These are phyloP conservation scores for Congeria kusceri DNA, from an alignment of 2,888 invertebrate species.

Conservation along the genomic window DNA sequence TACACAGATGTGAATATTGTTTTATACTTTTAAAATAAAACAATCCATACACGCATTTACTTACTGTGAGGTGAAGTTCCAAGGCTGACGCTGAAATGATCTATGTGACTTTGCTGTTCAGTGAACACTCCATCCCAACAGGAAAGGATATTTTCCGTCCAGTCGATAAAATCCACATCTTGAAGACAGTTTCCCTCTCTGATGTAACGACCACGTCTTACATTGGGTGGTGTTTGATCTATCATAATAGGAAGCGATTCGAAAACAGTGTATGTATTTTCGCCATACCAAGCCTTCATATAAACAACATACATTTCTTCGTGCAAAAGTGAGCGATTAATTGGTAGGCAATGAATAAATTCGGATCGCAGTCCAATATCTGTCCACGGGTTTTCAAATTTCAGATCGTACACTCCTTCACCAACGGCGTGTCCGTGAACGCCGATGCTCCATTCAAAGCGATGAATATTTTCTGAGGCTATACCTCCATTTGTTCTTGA, in stretches of 20 bases:
- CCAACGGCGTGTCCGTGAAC: slow-evolving; percentile 44
- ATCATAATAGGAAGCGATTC: slow-evolving; percentile 53
- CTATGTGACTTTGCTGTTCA: slow-evolving; percentile 36
- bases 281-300: slow-evolving; percentile 61
- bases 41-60: too few species aligned
- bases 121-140: slow-evolving; percentile 67
- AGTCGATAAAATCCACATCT: slow-evolving; percentile 64
- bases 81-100: slow-evolving; percentile 30
- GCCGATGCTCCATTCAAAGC: slow-evolving; percentile 68
- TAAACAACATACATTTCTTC: slow-evolving; percentile 46
- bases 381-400: slow-evolving; percentile 54
- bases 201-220: slow-evolving; percentile 51
- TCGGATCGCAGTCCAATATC: slow-evolving; percentile 54
- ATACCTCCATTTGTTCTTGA: not conserved
- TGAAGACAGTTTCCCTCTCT: slow-evolving; percentile 58
- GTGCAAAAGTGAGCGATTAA: slow-evolving; percentile 38
- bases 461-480: not conserved
- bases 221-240: slow-evolving; percentile 63
- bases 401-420: slow-evolving; percentile 55
- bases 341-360: slow-evolving; percentile 56
- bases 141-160: slow-evolving; percentile 52
- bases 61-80: slow-evolving; percentile 53
- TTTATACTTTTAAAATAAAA: too few species aligned
- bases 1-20: too few species aligned
- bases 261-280: slow-evolving; percentile 38